Evolutionary conservation across 2,888 invertebrate species (phyloP), one percentile per base, ranked within the genome.

Genomic region (Crossocerus cetratus): DNA sequence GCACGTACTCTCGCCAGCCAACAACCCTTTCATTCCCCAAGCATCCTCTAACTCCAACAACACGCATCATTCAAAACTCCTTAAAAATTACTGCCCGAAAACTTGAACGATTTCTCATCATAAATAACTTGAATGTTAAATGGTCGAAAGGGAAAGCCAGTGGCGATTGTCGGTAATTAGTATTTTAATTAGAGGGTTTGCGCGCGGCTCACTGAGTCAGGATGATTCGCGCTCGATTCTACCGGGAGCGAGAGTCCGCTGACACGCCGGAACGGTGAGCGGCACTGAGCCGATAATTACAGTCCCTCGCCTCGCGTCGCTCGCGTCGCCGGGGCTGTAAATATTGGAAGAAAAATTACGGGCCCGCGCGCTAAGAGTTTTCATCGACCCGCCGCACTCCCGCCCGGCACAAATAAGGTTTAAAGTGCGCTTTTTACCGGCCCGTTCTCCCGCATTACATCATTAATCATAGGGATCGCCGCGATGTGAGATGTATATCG

Each of bases 101-200:
- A n/a, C n/a, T n/a, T n/a, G n/a, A n/a, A n/a, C n/a, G n/a, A n/a
- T n/a, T n/a, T n/a, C n/a, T n/a, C 4, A 23, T 23, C 23, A 23
- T 3, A 2, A 23, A 23, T 3, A 23, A 23, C 23, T 23, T 23
- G 23, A 23, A 76, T 70, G 71, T 73, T 76, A 67, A 77, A 70
- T 43, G 63, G 43, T 59, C 63, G 57, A 65, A 18, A 60, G 32
- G 22, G 44, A n/a, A n/a, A 22, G 20, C n/a, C 68, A 45, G 21
- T 59, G 63, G 13, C 45, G 57, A 43, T 70, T 73, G 60, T 53
- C 60, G 22, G 69, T 71, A 76, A 77, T 77, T 70, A 73, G 55
- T 59, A 71, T 62, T 73, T 76, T 76, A 76, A 77, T 77, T 76
- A 63, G 62, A 5, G 55, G 49, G 44, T 55, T 58, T 22, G 20